These are phyloP conservation scores for Pogona vitticeps DNA, from an alignment of 2,113 vertebrate genomes.

Conservation along the genomic window DNA sequence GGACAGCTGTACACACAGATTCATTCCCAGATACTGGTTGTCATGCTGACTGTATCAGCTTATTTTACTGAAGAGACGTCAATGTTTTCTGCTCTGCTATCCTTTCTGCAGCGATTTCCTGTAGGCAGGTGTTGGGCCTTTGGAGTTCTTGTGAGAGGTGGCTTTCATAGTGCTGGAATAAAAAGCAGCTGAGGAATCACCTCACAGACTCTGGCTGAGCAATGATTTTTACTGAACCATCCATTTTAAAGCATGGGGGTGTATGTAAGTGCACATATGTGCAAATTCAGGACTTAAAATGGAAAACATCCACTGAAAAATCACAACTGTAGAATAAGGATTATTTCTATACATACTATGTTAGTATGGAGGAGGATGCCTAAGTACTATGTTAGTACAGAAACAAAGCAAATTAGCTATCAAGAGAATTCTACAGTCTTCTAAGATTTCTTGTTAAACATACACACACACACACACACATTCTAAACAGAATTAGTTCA, in stretches of 20 bases:
- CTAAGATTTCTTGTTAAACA: constrained; percentile 1
- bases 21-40: constrained; percentile 63
- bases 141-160: constrained; percentile 46
- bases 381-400: constrained; percentile 1
- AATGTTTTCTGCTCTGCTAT: constrained; percentile 61
- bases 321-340: constrained; percentile 7
- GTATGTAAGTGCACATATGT: background rate
- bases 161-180: constrained; percentile 49
- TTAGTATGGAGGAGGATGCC: no score
- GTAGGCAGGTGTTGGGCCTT: constrained; percentile 55
- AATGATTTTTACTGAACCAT: constrained; percentile 25
- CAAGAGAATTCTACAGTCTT: constrained; percentile 33
- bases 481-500: background rate
- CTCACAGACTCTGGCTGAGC: constrained; percentile 33
- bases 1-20: constrained; percentile 65
- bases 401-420: background rate
- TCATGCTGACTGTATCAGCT: constrained; percentile 70
- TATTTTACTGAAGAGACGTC: constrained; percentile 61
- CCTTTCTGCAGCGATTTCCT: constrained; percentile 67
- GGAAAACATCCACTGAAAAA: background rate
- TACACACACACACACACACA: background rate
- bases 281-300: constrained; percentile 7
- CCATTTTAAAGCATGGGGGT: background rate
- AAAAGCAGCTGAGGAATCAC: constrained; percentile 38
- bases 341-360: background rate